Conservation (phyloP, 2,888 invertebrate species). For the Crossocerus cetratus region DNA sequence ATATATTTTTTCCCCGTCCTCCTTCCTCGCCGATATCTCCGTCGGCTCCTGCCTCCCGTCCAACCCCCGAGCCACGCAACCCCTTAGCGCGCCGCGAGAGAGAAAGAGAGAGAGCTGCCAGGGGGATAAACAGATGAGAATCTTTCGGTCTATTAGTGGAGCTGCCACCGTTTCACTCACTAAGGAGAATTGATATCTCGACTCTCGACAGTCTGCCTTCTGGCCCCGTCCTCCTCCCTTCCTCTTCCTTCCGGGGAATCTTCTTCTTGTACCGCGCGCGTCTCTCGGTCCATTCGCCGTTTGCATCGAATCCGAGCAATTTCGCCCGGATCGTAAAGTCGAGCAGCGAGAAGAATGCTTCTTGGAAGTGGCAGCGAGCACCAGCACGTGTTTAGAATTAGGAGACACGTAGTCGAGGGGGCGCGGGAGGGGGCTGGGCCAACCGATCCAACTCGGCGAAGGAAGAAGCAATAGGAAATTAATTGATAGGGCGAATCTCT, state of each 20-base stretch:
- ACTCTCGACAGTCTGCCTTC: not conserved
- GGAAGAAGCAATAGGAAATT: no score
- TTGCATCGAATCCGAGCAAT: slow-evolving; percentile 42
- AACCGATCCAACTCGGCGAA: no score
- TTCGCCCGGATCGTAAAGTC: slow-evolving; percentile 57
- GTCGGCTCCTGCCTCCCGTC: slow-evolving; percentile 30
- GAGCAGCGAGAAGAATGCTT: slow-evolving; percentile 49
- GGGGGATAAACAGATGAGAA: slow-evolving; percentile 67
- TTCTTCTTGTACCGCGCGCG: slow-evolving; percentile 23
- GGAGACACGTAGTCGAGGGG: slow-evolving; percentile 34
- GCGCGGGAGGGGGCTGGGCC: no score
- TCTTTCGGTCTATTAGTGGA: slow-evolving; percentile 75
- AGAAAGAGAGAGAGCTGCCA: no score
- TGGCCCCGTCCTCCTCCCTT: slow-evolving; percentile 36
- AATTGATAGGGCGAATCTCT: no score
- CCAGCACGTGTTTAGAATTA: slow-evolving; percentile 59
- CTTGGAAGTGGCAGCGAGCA: slow-evolving; percentile 51
- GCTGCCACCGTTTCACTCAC: slow-evolving; percentile 64
- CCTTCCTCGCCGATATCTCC: slow-evolving; percentile 23
- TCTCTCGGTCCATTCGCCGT: not conserved
- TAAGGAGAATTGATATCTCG: slow-evolving; percentile 72
- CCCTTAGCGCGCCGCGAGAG: slow-evolving; percentile 10
- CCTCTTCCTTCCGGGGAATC: slow-evolving; percentile 1
- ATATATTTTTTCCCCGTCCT: slow-evolving; percentile 52
- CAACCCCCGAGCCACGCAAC: slow-evolving; percentile 7